Percentiles rank a stretch among this genome's conserved stretches.
Evolutionary conservation across 2,888 invertebrate species (phyloP).

Genomic region (Mesorhabditis spiculigera): DNA sequence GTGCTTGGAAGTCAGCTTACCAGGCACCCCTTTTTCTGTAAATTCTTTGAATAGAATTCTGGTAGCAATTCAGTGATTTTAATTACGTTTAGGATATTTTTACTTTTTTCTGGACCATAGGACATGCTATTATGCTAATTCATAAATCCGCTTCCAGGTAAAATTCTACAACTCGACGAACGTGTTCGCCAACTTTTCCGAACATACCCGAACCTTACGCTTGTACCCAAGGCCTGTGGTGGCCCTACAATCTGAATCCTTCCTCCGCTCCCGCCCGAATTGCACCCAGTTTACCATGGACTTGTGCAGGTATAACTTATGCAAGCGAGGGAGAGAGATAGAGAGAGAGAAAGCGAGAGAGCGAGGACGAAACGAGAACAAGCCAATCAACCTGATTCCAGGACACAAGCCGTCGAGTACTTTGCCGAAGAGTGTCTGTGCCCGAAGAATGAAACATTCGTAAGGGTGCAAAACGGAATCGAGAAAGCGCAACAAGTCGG

Average conservation of each 20-base stretch:
- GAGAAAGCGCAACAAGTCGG: conserved; percentile 91
- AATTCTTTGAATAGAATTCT: neutral
- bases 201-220: conserved; percentile 91
- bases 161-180: conserved; percentile 97
- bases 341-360: neutral
- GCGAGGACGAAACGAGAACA: conserved; percentile 59
- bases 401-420: conserved; percentile 84
- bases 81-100: conserved; percentile 6
- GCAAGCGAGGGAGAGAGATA: neutral
- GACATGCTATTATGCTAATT: neutral
- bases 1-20: neutral
- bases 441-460: conserved; percentile 93
- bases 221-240: conserved; percentile 97
- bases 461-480: conserved; percentile 90
- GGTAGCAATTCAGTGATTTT: neutral
- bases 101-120: neutral
- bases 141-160: conserved; percentile 66
- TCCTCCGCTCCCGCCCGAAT: conserved; percentile 85
- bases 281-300: conserved; percentile 82
- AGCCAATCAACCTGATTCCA: conserved; percentile 6
- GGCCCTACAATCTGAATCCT: conserved; percentile 82
- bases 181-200: conserved; percentile 90
- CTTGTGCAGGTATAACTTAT: conserved; percentile 69
- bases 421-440: conserved; percentile 96
- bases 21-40: neutral